Conservation (phyloP, 2,797 vertebrate species). For the Hypotaenidia philippensis region DNA sequence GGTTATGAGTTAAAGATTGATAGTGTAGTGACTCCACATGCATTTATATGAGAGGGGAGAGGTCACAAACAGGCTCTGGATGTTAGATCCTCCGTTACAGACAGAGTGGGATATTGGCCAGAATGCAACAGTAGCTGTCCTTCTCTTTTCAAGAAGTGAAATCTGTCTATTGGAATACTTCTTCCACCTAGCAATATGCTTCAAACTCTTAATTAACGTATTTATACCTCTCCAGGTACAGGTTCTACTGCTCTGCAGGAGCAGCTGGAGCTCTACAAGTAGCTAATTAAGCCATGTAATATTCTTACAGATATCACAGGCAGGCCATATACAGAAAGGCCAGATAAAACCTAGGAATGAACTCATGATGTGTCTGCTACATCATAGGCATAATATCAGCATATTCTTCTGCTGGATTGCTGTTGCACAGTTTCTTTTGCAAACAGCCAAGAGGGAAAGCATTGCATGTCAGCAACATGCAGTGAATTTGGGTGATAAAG, state of each 20-base stretch:
- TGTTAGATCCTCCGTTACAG: neutral
- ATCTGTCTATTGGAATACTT: neutral
- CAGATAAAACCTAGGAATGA: neutral
- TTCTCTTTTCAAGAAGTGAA: neutral
- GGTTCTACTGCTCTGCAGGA: neutral
- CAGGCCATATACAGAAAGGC: neutral
- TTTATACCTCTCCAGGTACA: neutral
- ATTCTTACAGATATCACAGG: neutral
- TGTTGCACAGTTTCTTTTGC: neutral
- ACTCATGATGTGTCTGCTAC: neutral
- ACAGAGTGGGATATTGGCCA: neutral
- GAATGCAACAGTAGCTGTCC: neutral
- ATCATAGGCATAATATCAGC: neutral
- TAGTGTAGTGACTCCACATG: neutral
- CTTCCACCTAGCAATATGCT: neutral
- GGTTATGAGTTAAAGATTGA: neutral
- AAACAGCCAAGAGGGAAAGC: fast-evolving
- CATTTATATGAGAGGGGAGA: neutral
- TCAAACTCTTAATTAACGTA: neutral
- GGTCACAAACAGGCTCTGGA: neutral
- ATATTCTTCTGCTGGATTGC: neutral
- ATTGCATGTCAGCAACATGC: neutral
- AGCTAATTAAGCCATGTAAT: neutral
- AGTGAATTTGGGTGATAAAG: neutral
- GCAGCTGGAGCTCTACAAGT: neutral